These are phyloP conservation scores for Hemibagrus wyckioides DNA, from an alignment of 2,113 vertebrate genomes.

Conservation along the genomic window DNA sequence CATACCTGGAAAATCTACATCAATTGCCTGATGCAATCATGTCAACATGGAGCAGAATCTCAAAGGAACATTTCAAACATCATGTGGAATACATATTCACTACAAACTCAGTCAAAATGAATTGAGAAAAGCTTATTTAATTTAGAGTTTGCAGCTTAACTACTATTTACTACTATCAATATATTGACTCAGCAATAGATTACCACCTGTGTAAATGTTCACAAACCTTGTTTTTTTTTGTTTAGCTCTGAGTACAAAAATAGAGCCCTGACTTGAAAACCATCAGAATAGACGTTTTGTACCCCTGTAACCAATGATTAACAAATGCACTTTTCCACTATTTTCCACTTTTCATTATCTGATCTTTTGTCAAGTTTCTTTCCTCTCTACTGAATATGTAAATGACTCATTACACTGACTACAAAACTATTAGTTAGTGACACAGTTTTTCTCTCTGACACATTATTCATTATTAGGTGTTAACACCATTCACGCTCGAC, in stretches of 20 bases:
- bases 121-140: neutral
- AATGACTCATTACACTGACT: constrained; percentile 40
- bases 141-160: neutral
- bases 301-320: neutral
- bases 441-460: constrained; percentile 8
- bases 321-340: neutral
- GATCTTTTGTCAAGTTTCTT: neutral
- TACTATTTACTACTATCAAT: neutral
- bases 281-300: neutral
- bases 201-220: neutral
- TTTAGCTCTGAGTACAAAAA: neutral
- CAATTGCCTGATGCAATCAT: no score
- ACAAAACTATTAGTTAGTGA: constrained; percentile 26
- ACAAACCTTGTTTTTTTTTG: neutral
- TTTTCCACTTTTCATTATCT: constrained; percentile 35
- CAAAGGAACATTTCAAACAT: no score
- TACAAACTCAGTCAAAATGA: neutral
- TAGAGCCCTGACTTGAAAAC: neutral
- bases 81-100: neutral
- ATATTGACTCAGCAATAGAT: neutral
- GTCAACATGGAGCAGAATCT: neutral
- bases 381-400: constrained; percentile 11
- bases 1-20: no score
- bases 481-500: neutral
- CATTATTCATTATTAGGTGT: neutral